These are phyloP conservation scores for Plestiodon gilberti DNA, from an alignment of 2,113 vertebrate species.

Conservation along the genomic window DNA sequence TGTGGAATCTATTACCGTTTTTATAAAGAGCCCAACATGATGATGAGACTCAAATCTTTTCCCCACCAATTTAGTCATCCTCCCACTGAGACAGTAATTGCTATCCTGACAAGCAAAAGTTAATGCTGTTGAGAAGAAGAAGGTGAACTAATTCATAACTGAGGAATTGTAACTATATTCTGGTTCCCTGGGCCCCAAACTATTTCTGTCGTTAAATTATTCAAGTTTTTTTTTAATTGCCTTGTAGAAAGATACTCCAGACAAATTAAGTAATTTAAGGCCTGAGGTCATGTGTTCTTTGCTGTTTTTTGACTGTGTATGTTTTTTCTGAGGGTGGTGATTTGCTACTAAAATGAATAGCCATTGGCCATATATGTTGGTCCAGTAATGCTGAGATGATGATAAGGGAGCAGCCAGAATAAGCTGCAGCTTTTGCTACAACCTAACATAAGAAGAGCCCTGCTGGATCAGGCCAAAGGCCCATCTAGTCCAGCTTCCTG, in stretches of 20 bases:
- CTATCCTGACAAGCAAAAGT: not conserved
- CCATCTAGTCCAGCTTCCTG: no score
- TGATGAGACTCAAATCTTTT: not conserved
- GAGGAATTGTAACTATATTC: not conserved
- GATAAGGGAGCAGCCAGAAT: not conserved
- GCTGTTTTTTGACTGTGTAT: not conserved
- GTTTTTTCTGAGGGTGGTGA: not conserved
- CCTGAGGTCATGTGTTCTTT: no score
- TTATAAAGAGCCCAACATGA: not conserved
- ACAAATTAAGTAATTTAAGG: not conserved
- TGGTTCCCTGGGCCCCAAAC: not conserved
- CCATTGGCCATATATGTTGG: not conserved
- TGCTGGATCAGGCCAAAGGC: no score
- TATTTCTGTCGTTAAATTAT: not conserved
- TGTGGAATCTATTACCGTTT: not conserved
- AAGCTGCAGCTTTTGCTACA: not conserved
- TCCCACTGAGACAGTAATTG: not conserved
- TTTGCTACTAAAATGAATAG: not conserved
- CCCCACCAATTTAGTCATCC: not conserved
- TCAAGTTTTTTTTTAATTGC: not conserved
- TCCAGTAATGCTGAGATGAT: not conserved
- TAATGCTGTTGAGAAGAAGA: not conserved
- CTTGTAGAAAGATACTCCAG: not conserved
- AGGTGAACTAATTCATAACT: not conserved
- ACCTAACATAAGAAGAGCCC: no score